These are phyloP conservation scores for Aegotheles bennettii DNA, from an alignment of 2,113 vertebrate species.

Conservation along the genomic window DNA sequence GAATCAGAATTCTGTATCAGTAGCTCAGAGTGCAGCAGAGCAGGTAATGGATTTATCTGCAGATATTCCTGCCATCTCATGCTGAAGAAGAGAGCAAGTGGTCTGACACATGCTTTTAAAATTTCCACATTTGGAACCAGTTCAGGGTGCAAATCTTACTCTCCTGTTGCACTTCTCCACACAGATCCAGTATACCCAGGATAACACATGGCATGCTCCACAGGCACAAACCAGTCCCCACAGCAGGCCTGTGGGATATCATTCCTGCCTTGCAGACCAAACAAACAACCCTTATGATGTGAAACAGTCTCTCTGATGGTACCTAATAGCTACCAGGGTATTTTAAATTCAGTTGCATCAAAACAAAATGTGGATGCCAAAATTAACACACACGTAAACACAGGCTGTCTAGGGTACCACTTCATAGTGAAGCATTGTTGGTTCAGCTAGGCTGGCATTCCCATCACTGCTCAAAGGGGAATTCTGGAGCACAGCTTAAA, in stretches of 20 bases:
- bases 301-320: background rate
- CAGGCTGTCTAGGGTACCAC: fast-evolving
- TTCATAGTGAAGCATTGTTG: background rate
- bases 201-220: fast-evolving
- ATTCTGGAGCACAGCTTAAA: background rate
- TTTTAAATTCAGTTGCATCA: background rate
- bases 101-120: background rate
- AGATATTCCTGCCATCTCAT: background rate
- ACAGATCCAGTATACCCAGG: background rate
- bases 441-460: background rate
- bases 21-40: background rate
- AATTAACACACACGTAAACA: fast-evolving
- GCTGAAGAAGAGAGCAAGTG: background rate
- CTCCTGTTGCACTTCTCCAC: background rate
- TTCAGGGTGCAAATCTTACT: background rate
- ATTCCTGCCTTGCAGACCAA: background rate
- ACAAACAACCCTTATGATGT: background rate
- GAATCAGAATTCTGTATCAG: background rate
- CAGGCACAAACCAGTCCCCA: background rate
- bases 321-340: background rate
- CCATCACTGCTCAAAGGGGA: background rate
- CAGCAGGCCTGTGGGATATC: fast-evolving
- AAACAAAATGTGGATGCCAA: background rate
- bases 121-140: background rate
- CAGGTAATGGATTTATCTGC: background rate